Evolutionary conservation across 2,113 vertebrate species (phyloP).

Genomic region (Myotis yumanensis): DNA sequence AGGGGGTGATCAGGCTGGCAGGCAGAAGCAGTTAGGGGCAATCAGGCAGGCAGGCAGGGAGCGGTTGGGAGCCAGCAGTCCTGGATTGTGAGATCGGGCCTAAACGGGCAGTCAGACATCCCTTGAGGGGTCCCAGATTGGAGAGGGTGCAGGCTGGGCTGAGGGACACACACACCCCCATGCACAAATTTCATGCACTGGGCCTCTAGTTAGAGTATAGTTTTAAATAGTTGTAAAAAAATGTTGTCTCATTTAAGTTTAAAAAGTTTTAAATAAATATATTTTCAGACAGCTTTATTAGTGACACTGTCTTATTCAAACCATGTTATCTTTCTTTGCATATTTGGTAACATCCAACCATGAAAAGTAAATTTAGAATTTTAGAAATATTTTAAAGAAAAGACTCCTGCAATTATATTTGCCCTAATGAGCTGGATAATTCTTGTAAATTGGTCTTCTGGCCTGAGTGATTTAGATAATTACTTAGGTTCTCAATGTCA

Average conservation of each 20-base stretch:
- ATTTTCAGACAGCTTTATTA: slow-evolving; percentile 8
- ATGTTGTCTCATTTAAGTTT: background rate
- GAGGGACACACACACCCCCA: no score
- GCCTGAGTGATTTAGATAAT: slow-evolving; percentile 58
- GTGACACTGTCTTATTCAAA: slow-evolving; percentile 2
- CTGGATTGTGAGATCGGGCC: no score
- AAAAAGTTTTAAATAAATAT: background rate
- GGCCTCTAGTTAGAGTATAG: background rate
- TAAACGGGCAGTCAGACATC: no score
- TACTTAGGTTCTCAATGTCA: slow-evolving; percentile 25
- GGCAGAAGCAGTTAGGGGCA: no score
- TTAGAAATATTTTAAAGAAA: slow-evolving; percentile 46
- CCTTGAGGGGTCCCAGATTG: no score
- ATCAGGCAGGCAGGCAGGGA: no score
- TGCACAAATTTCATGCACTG: no score
- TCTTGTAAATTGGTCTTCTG: slow-evolving; percentile 59
- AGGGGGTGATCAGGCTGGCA: no score
- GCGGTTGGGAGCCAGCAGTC: no score
- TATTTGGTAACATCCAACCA: background rate
- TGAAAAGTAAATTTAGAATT: slow-evolving; percentile 41
- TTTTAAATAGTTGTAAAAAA: background rate
- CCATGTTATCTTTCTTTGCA: background rate
- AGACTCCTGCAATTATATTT: background rate
- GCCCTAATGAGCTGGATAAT: slow-evolving; percentile 52
- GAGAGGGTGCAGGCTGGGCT: no score